Evolutionary conservation across 2,888 invertebrate genomes (phyloP).

Genomic region (Hoplodrina ambigua): DNA sequence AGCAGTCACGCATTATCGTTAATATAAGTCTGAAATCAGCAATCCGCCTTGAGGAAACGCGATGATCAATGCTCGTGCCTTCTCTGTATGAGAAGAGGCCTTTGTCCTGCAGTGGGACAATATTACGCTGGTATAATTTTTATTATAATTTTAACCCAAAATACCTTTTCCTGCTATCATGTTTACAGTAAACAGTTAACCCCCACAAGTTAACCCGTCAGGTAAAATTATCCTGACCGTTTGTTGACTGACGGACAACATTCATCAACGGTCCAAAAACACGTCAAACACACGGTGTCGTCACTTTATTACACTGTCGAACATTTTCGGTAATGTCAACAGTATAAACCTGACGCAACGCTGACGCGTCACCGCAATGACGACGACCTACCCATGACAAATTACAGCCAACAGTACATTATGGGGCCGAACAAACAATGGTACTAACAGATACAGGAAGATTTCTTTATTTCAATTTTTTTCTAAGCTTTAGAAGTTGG

Average conservation of each 20-base stretch:
- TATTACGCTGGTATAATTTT: no score
- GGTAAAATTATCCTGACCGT: constrained; percentile 34
- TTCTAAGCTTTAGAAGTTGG: no score
- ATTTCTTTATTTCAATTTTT: no score
- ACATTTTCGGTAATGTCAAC: constrained; percentile 51
- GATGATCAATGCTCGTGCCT: no score
- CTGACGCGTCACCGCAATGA: constrained; percentile 30
- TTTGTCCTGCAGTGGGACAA: no score
- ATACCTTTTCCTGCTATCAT: neutral
- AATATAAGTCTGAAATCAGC: no score
- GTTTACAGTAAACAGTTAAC: constrained; percentile 1
- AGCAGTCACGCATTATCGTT: no score
- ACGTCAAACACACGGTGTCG: constrained; percentile 30
- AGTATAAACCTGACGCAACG: constrained; percentile 44
- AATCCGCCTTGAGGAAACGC: no score
- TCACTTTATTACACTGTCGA: constrained; percentile 53
- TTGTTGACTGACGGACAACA: constrained; percentile 22
- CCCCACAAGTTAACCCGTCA: constrained; percentile 12
- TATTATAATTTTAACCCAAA: neutral
- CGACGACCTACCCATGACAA: constrained; percentile 39
- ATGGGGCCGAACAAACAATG: constrained; percentile 68
- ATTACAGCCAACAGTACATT: constrained; percentile 49
- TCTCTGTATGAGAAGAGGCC: no score
- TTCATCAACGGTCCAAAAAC: constrained; percentile 51
- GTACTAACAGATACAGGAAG: constrained; percentile 59